These are phyloP conservation scores for Brevipalpus yothersi DNA, from an alignment of 1,140 invertebrate genomes.

Conservation along the genomic window DNA sequence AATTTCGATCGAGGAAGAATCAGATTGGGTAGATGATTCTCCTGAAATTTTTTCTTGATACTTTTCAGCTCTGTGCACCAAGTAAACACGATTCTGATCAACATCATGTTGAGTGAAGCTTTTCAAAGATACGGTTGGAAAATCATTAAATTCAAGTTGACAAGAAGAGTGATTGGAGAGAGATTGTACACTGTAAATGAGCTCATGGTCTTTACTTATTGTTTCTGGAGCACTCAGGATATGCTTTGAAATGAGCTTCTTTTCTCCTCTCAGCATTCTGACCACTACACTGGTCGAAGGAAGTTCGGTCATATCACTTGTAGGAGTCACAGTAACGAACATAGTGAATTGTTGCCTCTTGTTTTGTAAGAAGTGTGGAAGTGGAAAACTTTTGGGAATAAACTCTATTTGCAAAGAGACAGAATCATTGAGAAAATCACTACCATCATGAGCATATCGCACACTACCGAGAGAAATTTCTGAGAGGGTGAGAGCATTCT, in stretches of 20 bases:
- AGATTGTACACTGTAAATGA: neutral
- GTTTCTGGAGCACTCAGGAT: neutral
- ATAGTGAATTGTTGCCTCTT: neutral
- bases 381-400: neutral
- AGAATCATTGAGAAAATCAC: slow-evolving; percentile 27
- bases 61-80: slow-evolving; percentile 34
- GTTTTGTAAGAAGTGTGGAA: neutral
- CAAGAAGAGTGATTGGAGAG: neutral
- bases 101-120: slow-evolving; percentile 71
- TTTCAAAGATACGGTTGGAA: neutral
- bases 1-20: neutral
- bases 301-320: neutral
- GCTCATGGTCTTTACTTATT: neutral
- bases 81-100: slow-evolving; percentile 50
- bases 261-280: neutral
- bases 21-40: neutral
- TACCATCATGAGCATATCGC: slow-evolving; percentile 41
- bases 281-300: neutral
- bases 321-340: neutral
- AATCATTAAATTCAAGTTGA: neutral
- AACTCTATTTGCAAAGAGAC: neutral
- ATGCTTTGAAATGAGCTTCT: neutral
- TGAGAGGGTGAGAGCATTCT: slow-evolving; percentile 3
- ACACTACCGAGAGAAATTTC: slow-evolving; percentile 10
- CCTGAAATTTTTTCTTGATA: neutral